Base-by-base conservation (phyloP, 2,888 invertebrate genomes). In the Prosapia bicincta region DNA sequence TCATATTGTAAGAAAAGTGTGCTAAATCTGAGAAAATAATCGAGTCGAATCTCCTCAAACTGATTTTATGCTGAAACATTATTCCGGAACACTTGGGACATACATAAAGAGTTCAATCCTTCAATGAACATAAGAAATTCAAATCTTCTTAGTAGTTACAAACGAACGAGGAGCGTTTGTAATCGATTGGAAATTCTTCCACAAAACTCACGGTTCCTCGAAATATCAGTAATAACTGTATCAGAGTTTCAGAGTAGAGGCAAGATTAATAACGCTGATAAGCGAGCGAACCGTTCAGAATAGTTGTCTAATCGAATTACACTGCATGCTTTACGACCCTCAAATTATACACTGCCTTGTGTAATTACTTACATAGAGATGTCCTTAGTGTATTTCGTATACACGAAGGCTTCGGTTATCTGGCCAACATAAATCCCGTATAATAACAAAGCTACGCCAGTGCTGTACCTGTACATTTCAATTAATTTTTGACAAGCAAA, bases 401-500 rank as follows among this genome's bases (percentile, higher is more conserved):
- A 20, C n/a, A n/a, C 54, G 54, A n/a, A 3, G 10, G n/a, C n/a
- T 20, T n/a, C n/a, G 13, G 20, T 54, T 54, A 54, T 54, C 54
- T n/a, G 54, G 20, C 23, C 65, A 32, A 74, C 69, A 69, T 74
- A 74, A 74, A 74, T 25, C 10, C 69, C 6, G 30, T 1, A n/a
- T 69, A 73, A 73, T 73, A 73, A 73, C 73, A 68, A 68, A 67
- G 75, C 71, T n/a, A 20, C 13, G 3, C 65, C n/a, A n/a, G 74
- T 74, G 69, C 74, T 69, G 65, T 74, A 74, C 69, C 69, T 28
- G 74, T 72, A 68, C 76, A 72, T 76, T 76, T 76, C 76, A 76
- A 76, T 76, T 76, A 76, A 65, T 68, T 68, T 71, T 69, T 74
- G 74, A 74, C 74, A 74, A 74, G 74, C 69, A 74, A 74, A 74